phyloP scores from a whole-genome alignment of 2,888 invertebrate genomes.

The Agriotes lineatus region DNA sequence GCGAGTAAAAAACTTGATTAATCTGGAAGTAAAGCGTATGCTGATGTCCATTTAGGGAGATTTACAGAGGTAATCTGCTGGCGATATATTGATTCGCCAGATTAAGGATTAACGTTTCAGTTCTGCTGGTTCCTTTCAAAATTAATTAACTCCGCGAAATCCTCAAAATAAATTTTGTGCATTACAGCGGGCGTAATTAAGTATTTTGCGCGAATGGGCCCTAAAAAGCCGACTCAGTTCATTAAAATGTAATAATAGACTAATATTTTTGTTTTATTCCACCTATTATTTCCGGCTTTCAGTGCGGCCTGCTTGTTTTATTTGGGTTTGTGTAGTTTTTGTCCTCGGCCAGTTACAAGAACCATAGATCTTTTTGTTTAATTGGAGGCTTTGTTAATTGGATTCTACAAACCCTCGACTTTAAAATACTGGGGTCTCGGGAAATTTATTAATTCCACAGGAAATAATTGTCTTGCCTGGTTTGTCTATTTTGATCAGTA shows the following conservation, averaged over 20 bases:
- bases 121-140: constrained; percentile 27
- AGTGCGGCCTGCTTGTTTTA: constrained; percentile 3
- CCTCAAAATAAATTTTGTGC: constrained; percentile 14
- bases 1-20: constrained; percentile 25
- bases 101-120: constrained; percentile 32
- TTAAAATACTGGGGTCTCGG: constrained; percentile 38
- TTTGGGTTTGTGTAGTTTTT: constrained; percentile 18
- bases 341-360: constrained; percentile 5
- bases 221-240: constrained; percentile 15
- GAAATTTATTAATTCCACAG: constrained; percentile 31
- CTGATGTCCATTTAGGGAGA: constrained; percentile 37
- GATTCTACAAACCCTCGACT: constrained; percentile 43
- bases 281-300: constrained; percentile 19
- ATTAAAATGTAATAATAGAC: constrained; percentile 23
- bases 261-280: constrained; percentile 21
- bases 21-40: constrained; percentile 32
- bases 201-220: constrained; percentile 16
- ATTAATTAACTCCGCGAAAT: constrained; percentile 33
- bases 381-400: constrained; percentile 48
- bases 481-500: constrained; percentile 12
- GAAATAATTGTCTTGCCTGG: constrained; percentile 5
- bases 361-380: constrained; percentile 46
- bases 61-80: constrained; percentile 32
- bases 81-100: constrained; percentile 33
- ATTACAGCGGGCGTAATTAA: constrained; percentile 27